Percentiles rank a stretch among this genome's conserved stretches.
These are phyloP conservation scores for Ashinkailepas kermadecensis DNA, from an alignment of 2,888 invertebrate genomes.

Conservation along the genomic window DNA sequence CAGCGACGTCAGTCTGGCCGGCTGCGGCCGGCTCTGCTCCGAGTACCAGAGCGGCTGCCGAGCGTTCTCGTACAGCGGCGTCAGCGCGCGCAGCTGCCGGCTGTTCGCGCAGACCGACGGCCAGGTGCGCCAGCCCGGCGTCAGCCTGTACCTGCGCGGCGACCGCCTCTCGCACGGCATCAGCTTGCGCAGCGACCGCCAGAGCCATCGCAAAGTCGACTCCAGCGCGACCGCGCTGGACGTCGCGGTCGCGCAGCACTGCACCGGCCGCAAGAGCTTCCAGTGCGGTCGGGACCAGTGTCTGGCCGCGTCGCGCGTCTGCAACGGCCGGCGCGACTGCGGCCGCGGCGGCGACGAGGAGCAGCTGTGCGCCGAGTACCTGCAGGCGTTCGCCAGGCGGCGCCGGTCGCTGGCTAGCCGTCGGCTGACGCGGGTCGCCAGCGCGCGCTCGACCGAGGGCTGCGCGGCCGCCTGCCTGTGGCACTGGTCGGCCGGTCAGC, in stretches of 20 bases:
- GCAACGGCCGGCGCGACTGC: background rate
- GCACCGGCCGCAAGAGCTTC: background rate
- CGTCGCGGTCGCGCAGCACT: too few relatives aligned
- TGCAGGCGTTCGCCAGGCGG: background rate
- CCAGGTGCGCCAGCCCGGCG: background rate
- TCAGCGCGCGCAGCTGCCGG: background rate
- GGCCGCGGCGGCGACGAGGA: background rate
- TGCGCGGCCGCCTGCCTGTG: slow-evolving; percentile 16
- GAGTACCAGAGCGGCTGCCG: background rate
- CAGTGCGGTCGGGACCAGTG: background rate
- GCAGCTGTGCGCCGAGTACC: background rate
- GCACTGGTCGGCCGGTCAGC: background rate
- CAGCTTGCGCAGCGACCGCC: too few relatives aligned
- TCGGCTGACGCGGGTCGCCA: background rate
- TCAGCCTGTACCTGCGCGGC: too few relatives aligned
- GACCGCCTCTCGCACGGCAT: too few relatives aligned
- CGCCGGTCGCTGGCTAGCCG: background rate
- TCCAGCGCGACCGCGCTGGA: too few relatives aligned
- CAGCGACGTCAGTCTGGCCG: background rate
- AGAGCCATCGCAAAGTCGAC: too few relatives aligned
- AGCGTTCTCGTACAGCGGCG: background rate
- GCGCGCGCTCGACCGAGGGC: background rate
- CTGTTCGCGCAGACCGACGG: background rate
- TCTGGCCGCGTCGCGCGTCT: background rate
- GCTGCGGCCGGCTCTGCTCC: background rate